A percentile compares a stretch with the other conserved stretches of the same genome.
phyloP scores from a whole-genome alignment of 2,888 invertebrate genomes.

The Tipula confusa region DNA sequence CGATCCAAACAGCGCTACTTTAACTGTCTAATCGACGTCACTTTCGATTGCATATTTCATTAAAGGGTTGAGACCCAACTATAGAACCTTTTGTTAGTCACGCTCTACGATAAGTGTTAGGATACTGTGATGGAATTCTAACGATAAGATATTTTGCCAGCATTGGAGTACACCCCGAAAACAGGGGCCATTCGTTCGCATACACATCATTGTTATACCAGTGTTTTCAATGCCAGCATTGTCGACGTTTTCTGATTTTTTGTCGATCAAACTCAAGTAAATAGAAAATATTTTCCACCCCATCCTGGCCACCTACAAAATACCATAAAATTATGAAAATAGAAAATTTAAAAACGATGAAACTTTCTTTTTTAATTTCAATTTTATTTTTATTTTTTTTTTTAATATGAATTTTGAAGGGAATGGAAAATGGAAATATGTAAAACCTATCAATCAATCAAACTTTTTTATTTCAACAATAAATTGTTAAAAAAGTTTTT shows the following conservation, averaged over 20 bases:
- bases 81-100: no score
- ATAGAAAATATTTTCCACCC: not conserved
- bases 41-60: no score
- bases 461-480: not conserved
- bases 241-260: not conserved
- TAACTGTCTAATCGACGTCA: no score
- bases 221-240: not conserved
- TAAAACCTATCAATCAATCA: slow-evolving; percentile 14
- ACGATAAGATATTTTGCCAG: no score
- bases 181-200: not conserved
- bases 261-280: not conserved
- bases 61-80: no score
- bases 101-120: no score
- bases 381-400: no score
- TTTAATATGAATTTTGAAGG: no score
- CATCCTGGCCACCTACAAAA: no score
- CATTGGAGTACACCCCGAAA: no score
- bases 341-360: not conserved
- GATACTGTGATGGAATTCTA: no score
- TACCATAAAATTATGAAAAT: not conserved
- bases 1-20: no score
- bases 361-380: not conserved
- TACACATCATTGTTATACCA: not conserved
- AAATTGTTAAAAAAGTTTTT: slow-evolving; percentile 15
- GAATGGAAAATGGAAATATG: not conserved